Base-by-base conservation (phyloP, 1,140 invertebrate genomes). In the Bombus sylvicola region DNA sequence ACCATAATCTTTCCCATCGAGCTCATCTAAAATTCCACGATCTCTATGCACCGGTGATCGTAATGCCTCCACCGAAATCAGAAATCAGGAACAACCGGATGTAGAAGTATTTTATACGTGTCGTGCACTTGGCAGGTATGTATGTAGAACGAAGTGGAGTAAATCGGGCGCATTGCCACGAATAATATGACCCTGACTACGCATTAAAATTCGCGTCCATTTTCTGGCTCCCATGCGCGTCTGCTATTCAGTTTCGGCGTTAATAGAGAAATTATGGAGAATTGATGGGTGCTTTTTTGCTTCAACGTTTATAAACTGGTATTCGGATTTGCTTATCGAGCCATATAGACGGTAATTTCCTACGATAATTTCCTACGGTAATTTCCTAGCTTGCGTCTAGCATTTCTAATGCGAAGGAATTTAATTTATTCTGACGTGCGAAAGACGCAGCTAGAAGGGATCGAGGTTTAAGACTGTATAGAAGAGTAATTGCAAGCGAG, bases 121-220 rank as follows among this genome's bases (percentile, higher is more conserved):
- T 88, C 83, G 84, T 85, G 89, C 84, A 83, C 83, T 88, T 84
- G 85, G 81, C 83, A 88, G 71, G 31, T 66, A 10, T 47, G 77
- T 87, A 91, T 87, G 87, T 88, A 62, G 90, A 90, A 90, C 81
- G 76, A 76, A 82, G 47, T 77, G 87, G 69, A 77, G 85, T 89
- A 87, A 91, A 90, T 88, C 64, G 82, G 72, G 68, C 76, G 62
- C 84, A 47, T 85, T 76, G 71, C 71, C 77, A 86, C 68, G 79
- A 78, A 73, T 47, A 85, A 62, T 75, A 66, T 81, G 79, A 90
- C 79, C 79, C 82, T 66, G 77, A 83, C 78, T 81, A 69, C 59
- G 39, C 68, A 69, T 72, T 81, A 69, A 41, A 83, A 74, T 77
- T 78, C 73, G 75, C 39, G 59, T 53, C 68, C 75, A 39, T 62